phyloP scores from a whole-genome alignment of 1,140 invertebrate genomes.

The Mercenaria mercenaria region DNA sequence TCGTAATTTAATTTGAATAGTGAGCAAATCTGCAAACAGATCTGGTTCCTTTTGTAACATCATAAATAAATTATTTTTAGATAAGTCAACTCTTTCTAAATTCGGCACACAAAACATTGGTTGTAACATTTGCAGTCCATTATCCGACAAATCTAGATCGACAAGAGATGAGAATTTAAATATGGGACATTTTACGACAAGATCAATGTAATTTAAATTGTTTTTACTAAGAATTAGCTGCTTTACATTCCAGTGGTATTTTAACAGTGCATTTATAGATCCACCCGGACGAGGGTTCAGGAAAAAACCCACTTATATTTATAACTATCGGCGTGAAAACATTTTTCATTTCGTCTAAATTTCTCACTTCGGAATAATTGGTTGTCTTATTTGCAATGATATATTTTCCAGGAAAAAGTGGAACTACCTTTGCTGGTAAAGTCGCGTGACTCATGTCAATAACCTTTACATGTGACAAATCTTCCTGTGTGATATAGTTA shows the following conservation, averaged over 20 bases:
- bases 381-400: too few species aligned
- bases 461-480: too few species aligned
- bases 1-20: neutral
- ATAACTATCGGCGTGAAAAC: neutral
- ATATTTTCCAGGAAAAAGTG: too few species aligned
- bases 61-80: too few species aligned
- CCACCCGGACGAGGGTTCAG: neutral
- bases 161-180: neutral
- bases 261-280: neutral
- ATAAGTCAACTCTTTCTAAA: too few species aligned
- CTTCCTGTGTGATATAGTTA: too few species aligned
- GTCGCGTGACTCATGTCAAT: too few species aligned
- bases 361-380: too few species aligned
- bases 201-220: neutral
- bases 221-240: neutral
- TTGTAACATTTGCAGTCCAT: neutral
- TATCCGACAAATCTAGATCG: neutral
- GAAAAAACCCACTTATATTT: neutral
- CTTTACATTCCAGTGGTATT: neutral
- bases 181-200: neutral
- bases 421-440: too few species aligned
- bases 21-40: neutral
- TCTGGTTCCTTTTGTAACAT: too few species aligned
- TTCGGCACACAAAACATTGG: too few species aligned
- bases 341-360: too few species aligned